Conservation (phyloP, 2,113 vertebrate species). For the Anoura caudifer region DNA sequence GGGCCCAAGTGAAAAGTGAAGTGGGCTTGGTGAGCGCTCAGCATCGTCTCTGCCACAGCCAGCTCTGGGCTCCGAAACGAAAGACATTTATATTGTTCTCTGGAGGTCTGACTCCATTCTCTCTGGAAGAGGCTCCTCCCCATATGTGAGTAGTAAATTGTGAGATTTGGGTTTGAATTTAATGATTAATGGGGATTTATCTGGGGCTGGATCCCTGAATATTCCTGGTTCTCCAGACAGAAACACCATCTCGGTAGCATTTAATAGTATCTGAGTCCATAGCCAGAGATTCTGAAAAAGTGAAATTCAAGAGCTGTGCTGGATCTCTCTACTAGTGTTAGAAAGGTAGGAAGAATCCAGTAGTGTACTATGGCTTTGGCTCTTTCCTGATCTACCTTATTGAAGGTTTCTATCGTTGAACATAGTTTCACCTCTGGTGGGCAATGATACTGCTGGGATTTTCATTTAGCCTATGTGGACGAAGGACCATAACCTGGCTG, state of each 20-base stretch:
- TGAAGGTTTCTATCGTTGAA: background rate
- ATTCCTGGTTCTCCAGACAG: background rate
- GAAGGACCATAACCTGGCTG: background rate
- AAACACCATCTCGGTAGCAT: background rate
- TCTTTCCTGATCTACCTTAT: background rate
- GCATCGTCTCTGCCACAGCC: background rate
- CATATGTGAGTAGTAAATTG: background rate
- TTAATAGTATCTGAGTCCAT: background rate
- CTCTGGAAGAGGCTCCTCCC: background rate
- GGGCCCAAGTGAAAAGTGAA: background rate
- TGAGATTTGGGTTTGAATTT: conserved; percentile 15
- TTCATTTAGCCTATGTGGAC: background rate
- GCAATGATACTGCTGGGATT: background rate
- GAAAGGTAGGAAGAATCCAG: background rate
- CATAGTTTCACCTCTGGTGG: background rate
- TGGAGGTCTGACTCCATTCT: background rate
- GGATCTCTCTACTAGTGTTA: background rate
- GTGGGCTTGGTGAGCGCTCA: background rate
- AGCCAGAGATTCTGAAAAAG: background rate
- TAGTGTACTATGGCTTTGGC: background rate
- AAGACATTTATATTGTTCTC: background rate
- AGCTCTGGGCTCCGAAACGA: background rate
- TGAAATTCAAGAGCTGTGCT: background rate
- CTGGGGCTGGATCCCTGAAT: background rate
- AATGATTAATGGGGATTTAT: background rate